Evolutionary conservation across 2,888 invertebrate species (phyloP).

Genomic region (Hypomecis atomaria): DNA sequence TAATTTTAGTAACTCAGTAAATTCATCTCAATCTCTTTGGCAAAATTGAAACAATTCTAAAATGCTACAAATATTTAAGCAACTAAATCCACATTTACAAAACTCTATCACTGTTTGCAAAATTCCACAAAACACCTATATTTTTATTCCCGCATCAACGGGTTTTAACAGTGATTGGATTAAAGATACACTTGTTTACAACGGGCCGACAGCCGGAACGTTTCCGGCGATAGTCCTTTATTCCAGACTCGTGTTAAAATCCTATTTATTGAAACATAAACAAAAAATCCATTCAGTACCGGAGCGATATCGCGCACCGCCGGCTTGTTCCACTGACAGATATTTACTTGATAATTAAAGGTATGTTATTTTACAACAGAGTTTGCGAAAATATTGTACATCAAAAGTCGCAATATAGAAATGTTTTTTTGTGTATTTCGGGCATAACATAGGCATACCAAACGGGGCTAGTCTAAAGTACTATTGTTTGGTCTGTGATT

Average conservation of each 20-base stretch:
- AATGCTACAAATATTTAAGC: too few relatives aligned
- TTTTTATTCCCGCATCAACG: constrained; percentile 13
- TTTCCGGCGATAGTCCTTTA: constrained; percentile 24
- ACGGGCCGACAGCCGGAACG: constrained; percentile 12
- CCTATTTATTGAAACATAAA: constrained; percentile 31
- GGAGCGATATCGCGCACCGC: constrained; percentile 17
- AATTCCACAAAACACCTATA: constrained; percentile 13
- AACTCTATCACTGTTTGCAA: background rate
- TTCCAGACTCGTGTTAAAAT: constrained; percentile 25
- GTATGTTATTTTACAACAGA: constrained; percentile 17
- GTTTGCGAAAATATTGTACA: background rate
- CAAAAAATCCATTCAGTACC: constrained; percentile 21
- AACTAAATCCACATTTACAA: background rate
- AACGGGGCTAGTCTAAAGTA: too few relatives aligned
- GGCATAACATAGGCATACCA: too few relatives aligned
- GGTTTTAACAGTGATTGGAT: constrained; percentile 29
- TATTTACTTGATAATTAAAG: constrained; percentile 12
- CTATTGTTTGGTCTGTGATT: too few relatives aligned
- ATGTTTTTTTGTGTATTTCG: too few relatives aligned
- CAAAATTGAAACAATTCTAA: too few relatives aligned
- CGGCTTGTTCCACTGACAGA: constrained; percentile 11
- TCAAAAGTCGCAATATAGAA: background rate
- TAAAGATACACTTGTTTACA: constrained; percentile 33
- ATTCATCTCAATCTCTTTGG: too few relatives aligned
- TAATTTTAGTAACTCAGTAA: too few relatives aligned